Evolutionary conservation across 2,888 invertebrate genomes (phyloP), one percentile per base, ranked within the genome.

Genomic region (Sussaba pulchella): DNA sequence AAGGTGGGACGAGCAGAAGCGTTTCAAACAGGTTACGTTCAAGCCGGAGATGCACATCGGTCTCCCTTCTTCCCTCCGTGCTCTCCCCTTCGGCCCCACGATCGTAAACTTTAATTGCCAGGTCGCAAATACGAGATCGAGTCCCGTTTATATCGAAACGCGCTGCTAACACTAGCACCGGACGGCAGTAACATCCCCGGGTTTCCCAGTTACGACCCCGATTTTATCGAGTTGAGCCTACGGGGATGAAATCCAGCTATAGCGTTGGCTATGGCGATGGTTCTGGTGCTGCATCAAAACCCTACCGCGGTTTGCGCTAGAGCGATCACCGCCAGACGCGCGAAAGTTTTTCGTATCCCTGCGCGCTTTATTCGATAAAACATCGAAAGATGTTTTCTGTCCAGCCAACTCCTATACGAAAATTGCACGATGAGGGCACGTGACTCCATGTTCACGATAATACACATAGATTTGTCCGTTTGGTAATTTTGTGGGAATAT

Each of bases 41-140:
- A 36, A 64, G 72, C 66, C 70, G 17, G 73, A 70, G 77, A 71
- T 70, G 75, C 66, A 57, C 59, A 39, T 24, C 31, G 52, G 24
- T 54, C 21, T 21, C n/a, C n/a, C 0, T 21, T n/a, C 14, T n/a
- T 12, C 14, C n/a, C 2, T 6, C 1, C 57, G 2, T 6, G 2
- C 31, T 31, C 31, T 31, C 6, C 31, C 31, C 6, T 6, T 31
- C 47, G 57, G 59, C 54, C 73, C 87, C 87, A 84, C 87, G 87
- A 82, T 86, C 90, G 88, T 91, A 91, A 91, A 91, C 89, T 89
- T 91, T 91, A 91, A 91, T 91, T 91, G 91, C 90, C 87, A 81
- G 83, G 80, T 83, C 83, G 83, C 84, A 82, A 84, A 84, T 84
- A 82, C 82, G 82, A 82, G 81, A 83, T 85, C 82, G 85, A 85